A percentile compares a stretch with the other conserved stretches of the same genome.
Evolutionary conservation across 2,888 invertebrate genomes (phyloP).

Genomic region (Apodemia zela): DNA sequence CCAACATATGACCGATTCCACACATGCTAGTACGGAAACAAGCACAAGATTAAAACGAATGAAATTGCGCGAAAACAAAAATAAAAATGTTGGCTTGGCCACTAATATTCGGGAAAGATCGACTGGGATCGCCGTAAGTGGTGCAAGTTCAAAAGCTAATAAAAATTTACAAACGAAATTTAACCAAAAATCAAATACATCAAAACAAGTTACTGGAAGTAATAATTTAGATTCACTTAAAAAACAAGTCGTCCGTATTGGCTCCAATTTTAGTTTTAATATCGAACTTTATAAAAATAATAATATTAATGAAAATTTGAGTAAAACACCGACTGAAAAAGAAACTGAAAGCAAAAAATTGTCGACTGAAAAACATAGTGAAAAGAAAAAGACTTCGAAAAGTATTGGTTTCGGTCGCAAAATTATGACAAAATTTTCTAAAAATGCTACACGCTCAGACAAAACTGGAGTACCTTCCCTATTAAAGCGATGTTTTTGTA

Average conservation of each 20-base stretch:
- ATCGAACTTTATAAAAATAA: neutral
- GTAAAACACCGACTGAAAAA: neutral
- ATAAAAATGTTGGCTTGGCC: neutral
- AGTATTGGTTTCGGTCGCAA: neutral
- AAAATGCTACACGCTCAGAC: neutral
- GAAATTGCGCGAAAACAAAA: slow-evolving; percentile 30
- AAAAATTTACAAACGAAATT: neutral
- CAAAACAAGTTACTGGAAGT: neutral
- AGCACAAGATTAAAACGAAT: slow-evolving; percentile 31
- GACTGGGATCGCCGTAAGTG: neutral
- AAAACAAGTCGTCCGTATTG: neutral
- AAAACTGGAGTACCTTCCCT: neutral
- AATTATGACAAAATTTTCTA: neutral
- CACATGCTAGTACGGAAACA: neutral
- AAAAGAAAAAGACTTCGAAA: neutral
- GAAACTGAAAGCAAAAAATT: neutral
- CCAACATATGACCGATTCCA: neutral
- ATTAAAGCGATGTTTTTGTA: slow-evolving; percentile 27
- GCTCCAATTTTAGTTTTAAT: slow-evolving; percentile 34
- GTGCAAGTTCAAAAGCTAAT: neutral
- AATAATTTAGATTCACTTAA: neutral
- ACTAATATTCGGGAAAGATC: neutral
- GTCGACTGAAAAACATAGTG: neutral
- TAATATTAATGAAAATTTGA: neutral
- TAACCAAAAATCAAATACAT: neutral